A percentile compares a stretch with the other conserved stretches of the same genome.
phyloP scores from a whole-genome alignment of 2,888 invertebrate species.

The Calephelis perditalis region DNA sequence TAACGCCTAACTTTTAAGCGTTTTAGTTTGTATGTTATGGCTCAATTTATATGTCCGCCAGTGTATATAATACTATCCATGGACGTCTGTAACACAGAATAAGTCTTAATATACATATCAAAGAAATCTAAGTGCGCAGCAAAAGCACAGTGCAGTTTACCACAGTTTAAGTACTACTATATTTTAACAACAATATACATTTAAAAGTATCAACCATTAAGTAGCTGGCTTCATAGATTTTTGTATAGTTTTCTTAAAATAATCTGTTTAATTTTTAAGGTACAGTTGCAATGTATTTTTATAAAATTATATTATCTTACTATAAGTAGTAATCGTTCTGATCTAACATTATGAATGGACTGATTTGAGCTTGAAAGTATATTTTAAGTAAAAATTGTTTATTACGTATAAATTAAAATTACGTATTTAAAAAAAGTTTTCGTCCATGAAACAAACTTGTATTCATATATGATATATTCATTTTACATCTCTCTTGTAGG shows the following conservation, averaged over 20 bases:
- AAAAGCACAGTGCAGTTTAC: constrained; percentile 10
- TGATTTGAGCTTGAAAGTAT: neutral
- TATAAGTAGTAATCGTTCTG: neutral
- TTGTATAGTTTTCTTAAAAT: constrained; percentile 10
- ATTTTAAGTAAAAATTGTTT: too few relatives aligned
- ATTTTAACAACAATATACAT: constrained; percentile 11
- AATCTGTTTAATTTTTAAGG: constrained; percentile 1
- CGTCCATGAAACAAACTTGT: neutral
- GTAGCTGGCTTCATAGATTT: constrained; percentile 6
- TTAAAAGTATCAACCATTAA: constrained; percentile 6
- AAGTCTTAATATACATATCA: constrained; percentile 15
- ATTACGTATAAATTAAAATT: too few relatives aligned
- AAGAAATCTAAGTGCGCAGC: constrained; percentile 2
- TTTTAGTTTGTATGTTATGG: too few relatives aligned
- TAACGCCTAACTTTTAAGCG: too few relatives aligned
- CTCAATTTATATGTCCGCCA: too few relatives aligned
- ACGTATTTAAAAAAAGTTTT: too few relatives aligned
- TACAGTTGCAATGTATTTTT: constrained; percentile 2
- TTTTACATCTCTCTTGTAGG: constrained; percentile 5
- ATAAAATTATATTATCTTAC: neutral
- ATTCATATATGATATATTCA: neutral
- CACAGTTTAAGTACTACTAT: constrained; percentile 12
- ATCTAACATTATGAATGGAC: neutral
- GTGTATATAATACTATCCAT: constrained; percentile 7
- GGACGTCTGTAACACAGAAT: constrained; percentile 16